Evolutionary conservation across 1,140 invertebrate genomes (phyloP), one percentile per base, ranked within the genome.

Genomic region (Caenorhabditis brenneri): DNA sequence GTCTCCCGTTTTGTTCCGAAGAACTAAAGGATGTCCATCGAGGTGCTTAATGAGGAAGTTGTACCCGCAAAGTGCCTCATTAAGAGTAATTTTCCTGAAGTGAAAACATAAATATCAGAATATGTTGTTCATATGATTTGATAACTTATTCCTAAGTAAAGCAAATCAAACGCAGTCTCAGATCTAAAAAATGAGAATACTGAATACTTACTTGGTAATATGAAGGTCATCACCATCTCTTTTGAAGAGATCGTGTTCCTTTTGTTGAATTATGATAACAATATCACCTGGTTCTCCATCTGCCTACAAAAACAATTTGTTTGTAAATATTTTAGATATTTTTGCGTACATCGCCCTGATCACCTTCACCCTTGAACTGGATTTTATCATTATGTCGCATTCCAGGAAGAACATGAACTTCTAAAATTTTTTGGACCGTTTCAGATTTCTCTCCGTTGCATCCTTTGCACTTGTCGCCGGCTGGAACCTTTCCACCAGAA

Each of bases 11-110:
- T 93, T 91, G 86, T 94, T 93, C 90, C 92, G 93, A 33, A 97
- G 92, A 48, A 95, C 91, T 39, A 97, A 91, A 85, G 94, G 93
- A 42, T 95, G 92, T 1, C 94, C 95, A 92, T 97, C 96, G 69
- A 97, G 92, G 91, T 97, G 96, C 87, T 94, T 93, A 1, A 97
- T 90, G 12, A 91, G 90, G 81, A 91, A 91, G 53, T 91, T 88
- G 87, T 93, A 93, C 9, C 93, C 93, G 90, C 93, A 93, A 2
- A 93, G 86, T 24, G 93, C 92, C 87, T 93, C 93, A 22, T 91
- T 92, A 15, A 93, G 87, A 19, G 90, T 87, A 22, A 93, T 85
- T 19, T 58, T 92, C 88, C 91, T 92, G 90, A n/a, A n/a, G n/a
- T n/a, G 0, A 55, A 81, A 49, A 48, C 3, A 7, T 60, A 46